These are phyloP conservation scores for Coregonus suidteri DNA, from an alignment of 2,797 vertebrate genomes.

Conservation along the genomic window DNA sequence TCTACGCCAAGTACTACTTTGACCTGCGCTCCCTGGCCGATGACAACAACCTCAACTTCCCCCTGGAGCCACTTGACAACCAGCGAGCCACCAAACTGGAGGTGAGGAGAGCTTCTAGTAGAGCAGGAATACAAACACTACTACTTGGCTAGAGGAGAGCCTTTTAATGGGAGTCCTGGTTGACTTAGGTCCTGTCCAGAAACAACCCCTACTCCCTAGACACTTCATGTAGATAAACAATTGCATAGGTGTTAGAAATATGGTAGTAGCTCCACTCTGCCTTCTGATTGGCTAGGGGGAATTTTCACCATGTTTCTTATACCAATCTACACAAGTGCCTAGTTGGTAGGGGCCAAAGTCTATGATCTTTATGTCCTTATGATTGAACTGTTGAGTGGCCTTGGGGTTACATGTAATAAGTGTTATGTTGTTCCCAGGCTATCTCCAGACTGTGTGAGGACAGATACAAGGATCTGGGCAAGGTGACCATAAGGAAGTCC, in stretches of 20 bases:
- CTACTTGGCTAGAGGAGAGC: background rate
- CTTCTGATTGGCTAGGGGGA: too few relatives aligned
- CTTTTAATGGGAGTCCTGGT: background rate
- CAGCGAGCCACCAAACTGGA: constrained; percentile 95
- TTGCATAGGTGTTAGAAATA: too few relatives aligned
- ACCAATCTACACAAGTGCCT: too few relatives aligned
- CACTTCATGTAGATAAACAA: background rate
- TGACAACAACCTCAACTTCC: constrained; percentile 93
- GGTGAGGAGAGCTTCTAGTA: constrained; percentile 68
- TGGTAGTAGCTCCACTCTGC: too few relatives aligned
- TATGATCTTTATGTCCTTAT: too few relatives aligned
- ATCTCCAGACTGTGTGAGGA: constrained; percentile 97
- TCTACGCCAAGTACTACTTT: constrained; percentile 99
- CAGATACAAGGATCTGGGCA: constrained; percentile 93
- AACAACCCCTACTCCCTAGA: background rate
- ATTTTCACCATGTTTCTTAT: too few relatives aligned
- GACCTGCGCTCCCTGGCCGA: constrained; percentile 96
- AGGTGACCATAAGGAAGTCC: constrained; percentile 86
- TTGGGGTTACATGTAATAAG: background rate
- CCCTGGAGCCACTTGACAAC: constrained; percentile 93
- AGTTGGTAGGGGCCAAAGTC: too few relatives aligned
- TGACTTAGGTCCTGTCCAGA: background rate
- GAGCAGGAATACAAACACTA: background rate
- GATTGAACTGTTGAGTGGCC: too few relatives aligned
- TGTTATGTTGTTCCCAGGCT: constrained; percentile 71